phyloP scores from a whole-genome alignment of 2,113 vertebrate genomes.

The Chinchilla lanigera region DNA sequence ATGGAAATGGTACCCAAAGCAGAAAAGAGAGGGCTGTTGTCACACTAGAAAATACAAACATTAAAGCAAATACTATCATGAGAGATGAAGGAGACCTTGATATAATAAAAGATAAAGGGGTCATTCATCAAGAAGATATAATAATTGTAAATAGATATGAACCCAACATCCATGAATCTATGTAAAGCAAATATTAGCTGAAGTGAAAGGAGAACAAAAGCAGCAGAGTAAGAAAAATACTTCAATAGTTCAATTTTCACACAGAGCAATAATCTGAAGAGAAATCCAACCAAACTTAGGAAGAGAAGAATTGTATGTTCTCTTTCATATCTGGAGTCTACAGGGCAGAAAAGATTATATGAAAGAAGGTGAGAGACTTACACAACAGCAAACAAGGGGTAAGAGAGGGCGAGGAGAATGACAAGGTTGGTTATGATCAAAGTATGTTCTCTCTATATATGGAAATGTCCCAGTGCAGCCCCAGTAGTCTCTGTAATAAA shows the following conservation, averaged over 20 bases:
- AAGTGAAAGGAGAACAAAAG: neutral
- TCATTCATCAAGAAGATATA: neutral
- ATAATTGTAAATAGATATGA: neutral
- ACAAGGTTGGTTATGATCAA: neutral
- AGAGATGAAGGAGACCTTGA: neutral
- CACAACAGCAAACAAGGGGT: neutral
- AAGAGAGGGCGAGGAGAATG: neutral
- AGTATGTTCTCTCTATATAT: neutral
- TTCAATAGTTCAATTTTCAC: neutral
- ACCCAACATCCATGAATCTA: neutral
- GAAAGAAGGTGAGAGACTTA: neutral
- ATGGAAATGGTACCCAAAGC: neutral
- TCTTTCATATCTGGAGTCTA: neutral
- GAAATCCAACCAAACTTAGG: neutral
- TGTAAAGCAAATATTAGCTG: neutral
- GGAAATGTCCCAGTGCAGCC: too few relatives aligned
- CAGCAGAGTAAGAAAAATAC: neutral
- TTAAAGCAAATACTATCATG: neutral
- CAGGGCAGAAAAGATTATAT: neutral
- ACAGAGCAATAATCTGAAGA: neutral
- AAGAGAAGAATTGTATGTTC: neutral
- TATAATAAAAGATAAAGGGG: too few relatives aligned
- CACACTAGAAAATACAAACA: neutral
- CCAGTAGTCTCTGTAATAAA: neutral
- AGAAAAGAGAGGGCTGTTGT: neutral